Base-by-base conservation (phyloP, 2,888 invertebrate species). In the Theodoxus fluviatilis region DNA sequence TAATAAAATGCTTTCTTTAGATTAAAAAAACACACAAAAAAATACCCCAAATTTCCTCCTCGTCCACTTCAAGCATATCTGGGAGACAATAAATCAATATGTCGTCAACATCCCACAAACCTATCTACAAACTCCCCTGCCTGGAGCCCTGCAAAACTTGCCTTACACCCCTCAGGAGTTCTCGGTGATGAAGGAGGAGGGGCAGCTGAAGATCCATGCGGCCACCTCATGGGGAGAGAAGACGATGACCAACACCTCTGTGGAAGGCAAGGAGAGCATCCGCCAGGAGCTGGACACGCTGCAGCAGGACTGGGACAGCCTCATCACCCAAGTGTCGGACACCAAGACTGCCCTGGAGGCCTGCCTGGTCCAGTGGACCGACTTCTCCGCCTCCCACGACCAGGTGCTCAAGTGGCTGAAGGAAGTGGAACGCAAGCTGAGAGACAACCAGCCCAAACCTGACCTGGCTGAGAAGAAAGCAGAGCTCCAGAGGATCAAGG, bases 381-480 rank as follows among this genome's bases (percentile, higher is more conserved):
- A 97, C 84, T 97, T 96, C 84, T 93, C 94, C n/a, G 90, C 93
- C 47, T 93, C 94, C 3, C 94, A 95, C 87, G 96, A 96, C 84
- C 95, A 96, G 87, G 93, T 96, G 22, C 94, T 95, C 82, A 94
- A 95, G 90, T 96, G 97, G 96, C 94, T 98, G 73, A 92, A 92
- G 40, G 96, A 97, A 82, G 91, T 95, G 79, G 96, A 96, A 89
- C 94, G 94, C 4, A 94, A 96, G 88, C 75, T 85, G 52, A 72
- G 79, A 31, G 84, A 83, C 25, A 76, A 79, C 2, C 83, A 81
- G 61, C 79, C 83, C 35, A 84, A 83, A 43, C 78, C 79, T 43
- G 86, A 86, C 70, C 80, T 86, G 3, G 75, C 82, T 52, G 85
- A 86, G 76, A 86, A 85, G 78, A 84, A 82, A 71, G 82, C 83